A percentile compares a stretch with the other conserved stretches of the same genome.
phyloP scores from a whole-genome alignment of 2,888 invertebrate species.

The Baccha elongata region DNA sequence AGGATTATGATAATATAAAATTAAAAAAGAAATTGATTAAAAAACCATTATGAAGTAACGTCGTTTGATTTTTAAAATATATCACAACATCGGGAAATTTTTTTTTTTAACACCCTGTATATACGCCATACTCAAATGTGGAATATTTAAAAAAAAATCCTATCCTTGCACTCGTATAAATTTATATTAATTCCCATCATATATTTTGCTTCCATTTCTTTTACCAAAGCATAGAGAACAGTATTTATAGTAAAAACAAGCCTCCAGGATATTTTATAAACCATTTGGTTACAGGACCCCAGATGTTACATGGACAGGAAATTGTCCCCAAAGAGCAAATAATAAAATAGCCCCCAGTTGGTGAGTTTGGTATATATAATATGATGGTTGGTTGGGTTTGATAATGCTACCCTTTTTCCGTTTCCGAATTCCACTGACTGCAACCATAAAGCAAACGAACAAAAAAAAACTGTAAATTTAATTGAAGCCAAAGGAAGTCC shows the following conservation, averaged over 20 bases:
- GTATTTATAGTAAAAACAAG: slow-evolving; percentile 5
- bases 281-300: slow-evolving; percentile 30
- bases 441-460: background rate
- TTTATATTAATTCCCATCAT: no score
- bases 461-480: slow-evolving; percentile 24
- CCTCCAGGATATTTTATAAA: slow-evolving; percentile 42
- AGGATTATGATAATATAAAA: no score
- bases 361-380: background rate
- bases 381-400: background rate
- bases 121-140: no score
- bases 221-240: no score
- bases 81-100: no score
- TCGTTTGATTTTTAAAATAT: no score
- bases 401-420: slow-evolving; percentile 11
- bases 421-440: background rate
- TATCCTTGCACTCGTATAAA: no score
- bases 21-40: no score
- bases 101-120: no score
- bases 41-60: no score
- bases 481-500: slow-evolving; percentile 39
- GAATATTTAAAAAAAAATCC: no score
- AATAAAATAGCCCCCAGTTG: slow-evolving; percentile 48
- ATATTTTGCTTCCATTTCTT: no score
- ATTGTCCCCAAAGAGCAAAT: slow-evolving; percentile 48
- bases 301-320: slow-evolving; percentile 50